Conservation (phyloP, 2,888 invertebrate species). For the Agapostemon virescens region DNA sequence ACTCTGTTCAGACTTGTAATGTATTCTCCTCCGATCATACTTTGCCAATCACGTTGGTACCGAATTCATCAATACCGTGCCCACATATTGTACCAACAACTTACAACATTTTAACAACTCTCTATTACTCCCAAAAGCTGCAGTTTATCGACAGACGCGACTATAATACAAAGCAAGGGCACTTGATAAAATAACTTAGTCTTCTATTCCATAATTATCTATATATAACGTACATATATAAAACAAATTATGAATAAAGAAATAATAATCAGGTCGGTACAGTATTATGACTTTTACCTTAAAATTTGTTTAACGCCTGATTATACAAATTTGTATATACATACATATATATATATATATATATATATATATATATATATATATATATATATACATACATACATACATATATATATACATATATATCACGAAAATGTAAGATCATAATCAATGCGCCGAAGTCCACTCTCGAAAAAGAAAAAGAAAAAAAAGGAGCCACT, state of each 20-base stretch:
- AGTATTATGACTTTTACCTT: slow-evolving; percentile 74
- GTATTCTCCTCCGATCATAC: slow-evolving; percentile 78
- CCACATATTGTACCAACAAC: slow-evolving; percentile 75
- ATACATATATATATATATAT: too few relatives aligned
- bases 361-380: too few relatives aligned
- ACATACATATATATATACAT: too few relatives aligned
- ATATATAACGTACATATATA: slow-evolving; percentile 80
- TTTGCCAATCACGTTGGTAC: slow-evolving; percentile 72
- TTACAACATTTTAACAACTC: slow-evolving; percentile 75
- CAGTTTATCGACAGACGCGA: slow-evolving; percentile 78
- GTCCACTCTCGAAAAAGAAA: slow-evolving; percentile 64
- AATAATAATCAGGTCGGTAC: slow-evolving; percentile 77
- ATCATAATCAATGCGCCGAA: slow-evolving; percentile 64
- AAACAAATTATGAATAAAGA: slow-evolving; percentile 79
- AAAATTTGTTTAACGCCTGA: slow-evolving; percentile 60
- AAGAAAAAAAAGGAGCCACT: slow-evolving; percentile 61
- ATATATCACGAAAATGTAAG: slow-evolving; percentile 67
- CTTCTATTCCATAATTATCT: slow-evolving; percentile 81
- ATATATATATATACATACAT: too few relatives aligned
- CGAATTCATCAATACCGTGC: slow-evolving; percentile 72
- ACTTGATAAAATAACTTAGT: slow-evolving; percentile 84
- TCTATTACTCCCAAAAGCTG: slow-evolving; percentile 76
- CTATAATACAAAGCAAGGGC: slow-evolving; percentile 85
- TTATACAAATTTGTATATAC: slow-evolving; percentile 58
- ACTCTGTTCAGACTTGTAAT: slow-evolving; percentile 79